These are phyloP conservation scores for Catamblyrhynchus diadema DNA, from an alignment of 2,797 vertebrate species.

Conservation along the genomic window DNA sequence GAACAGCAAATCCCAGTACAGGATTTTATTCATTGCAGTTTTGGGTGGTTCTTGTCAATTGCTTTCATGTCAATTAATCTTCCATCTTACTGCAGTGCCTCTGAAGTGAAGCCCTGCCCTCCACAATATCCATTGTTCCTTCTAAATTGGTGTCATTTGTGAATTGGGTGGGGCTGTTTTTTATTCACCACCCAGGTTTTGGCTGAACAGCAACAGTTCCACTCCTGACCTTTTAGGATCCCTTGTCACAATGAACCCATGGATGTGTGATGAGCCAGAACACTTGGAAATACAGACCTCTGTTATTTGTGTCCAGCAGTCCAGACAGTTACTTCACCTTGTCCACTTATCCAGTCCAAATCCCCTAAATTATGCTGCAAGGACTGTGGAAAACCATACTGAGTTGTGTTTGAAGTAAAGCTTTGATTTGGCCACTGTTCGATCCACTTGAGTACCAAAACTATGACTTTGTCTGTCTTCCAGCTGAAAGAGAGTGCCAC, in stretches of 20 bases:
- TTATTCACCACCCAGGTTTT: not conserved
- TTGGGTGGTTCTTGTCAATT: not conserved
- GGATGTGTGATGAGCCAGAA: not conserved
- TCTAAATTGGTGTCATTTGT: not conserved
- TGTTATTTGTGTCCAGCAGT: not conserved
- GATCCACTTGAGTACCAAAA: not conserved
- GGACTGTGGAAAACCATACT: accelerated
- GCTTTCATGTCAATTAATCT: not conserved
- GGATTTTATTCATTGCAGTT: not conserved
- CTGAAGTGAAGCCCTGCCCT: not conserved
- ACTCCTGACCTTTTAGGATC: not conserved
- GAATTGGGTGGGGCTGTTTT: not conserved
- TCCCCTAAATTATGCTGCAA: too few species aligned
- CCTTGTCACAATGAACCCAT: not conserved
- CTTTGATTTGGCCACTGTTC: not conserved
- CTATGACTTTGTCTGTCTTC: not conserved
- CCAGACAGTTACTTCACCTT: not conserved
- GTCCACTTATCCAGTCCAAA: not conserved
- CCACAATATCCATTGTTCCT: not conserved
- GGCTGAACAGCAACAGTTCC: not conserved
- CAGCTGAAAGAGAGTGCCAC: too few species aligned
- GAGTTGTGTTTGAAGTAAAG: not conserved
- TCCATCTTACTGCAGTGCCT: not conserved
- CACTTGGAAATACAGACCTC: not conserved
- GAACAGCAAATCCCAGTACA: not conserved